Conservation (phyloP, 1,140 invertebrate genomes). For the Drosophila nannoptera region DNA sequence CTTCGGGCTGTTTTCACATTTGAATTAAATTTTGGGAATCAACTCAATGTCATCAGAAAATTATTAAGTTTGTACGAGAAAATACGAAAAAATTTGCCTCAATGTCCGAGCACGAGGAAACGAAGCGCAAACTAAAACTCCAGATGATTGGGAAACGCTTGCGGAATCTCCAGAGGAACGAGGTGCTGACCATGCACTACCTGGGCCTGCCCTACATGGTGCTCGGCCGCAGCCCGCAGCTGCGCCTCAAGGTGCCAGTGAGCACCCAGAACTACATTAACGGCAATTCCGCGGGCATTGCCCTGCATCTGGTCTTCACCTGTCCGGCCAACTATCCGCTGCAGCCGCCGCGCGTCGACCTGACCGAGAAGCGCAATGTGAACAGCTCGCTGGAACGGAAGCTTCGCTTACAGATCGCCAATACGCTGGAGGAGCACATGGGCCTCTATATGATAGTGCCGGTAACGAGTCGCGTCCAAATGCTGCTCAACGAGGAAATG, state of each 20-base stretch:
- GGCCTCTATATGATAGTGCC: constrained; percentile 66
- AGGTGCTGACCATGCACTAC: constrained; percentile 60
- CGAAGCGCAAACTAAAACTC: neutral
- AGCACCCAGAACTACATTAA: constrained; percentile 54
- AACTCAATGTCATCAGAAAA: constrained; percentile 17
- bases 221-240: constrained; percentile 32
- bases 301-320: constrained; percentile 55
- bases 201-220: constrained; percentile 59
- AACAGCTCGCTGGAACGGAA: constrained; percentile 35
- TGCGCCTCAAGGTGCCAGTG: constrained; percentile 50
- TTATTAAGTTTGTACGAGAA: constrained; percentile 34
- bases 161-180: constrained; percentile 51
- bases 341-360: constrained; percentile 44
- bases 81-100: neutral
- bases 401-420: constrained; percentile 39
- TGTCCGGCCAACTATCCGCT: constrained; percentile 54
- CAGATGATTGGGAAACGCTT: constrained; percentile 18
- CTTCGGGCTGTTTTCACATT: constrained; percentile 38
- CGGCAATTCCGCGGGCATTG: constrained; percentile 25
- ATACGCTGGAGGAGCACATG: constrained; percentile 49
- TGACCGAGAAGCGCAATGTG: constrained; percentile 58
- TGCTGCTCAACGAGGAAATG: constrained; percentile 47
- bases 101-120: constrained; percentile 24
- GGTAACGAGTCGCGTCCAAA: constrained; percentile 54
- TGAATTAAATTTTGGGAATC: constrained; percentile 41